Evolutionary conservation across 30 jellyfish, hydroid and myxozoan genomes (phyloP).

Genomic region (Phacellophora camtschatica): DNA sequence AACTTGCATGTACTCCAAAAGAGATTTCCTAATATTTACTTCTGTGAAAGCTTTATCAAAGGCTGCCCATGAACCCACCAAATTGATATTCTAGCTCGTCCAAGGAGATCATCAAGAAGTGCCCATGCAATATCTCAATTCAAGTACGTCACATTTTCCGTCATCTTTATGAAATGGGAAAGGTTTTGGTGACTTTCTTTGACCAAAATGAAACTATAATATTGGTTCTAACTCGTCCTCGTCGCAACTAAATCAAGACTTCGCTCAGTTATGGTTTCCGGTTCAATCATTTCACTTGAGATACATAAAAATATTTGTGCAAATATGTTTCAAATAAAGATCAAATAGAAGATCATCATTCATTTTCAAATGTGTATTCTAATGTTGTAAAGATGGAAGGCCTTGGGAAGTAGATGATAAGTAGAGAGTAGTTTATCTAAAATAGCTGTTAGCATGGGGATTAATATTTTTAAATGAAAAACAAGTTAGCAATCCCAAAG

Average conservation of each 20-base stretch:
- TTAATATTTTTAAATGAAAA: too few relatives aligned
- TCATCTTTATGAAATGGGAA: constrained; percentile 19
- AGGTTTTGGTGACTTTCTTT: constrained; percentile 10
- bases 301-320: neutral
- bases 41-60: constrained; percentile 24
- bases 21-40: neutral
- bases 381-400: too few relatives aligned
- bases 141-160: neutral
- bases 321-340: neutral
- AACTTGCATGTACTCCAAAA: constrained; percentile 46
- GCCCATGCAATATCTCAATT: constrained; percentile 41
- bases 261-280: neutral
- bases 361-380: too few relatives aligned
- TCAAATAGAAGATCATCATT: too few relatives aligned
- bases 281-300: neutral
- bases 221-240: constrained; percentile 13
- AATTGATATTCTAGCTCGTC: neutral
- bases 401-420: too few relatives aligned
- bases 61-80: constrained; percentile 36
- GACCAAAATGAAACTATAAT: constrained; percentile 12
- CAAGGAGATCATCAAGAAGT: constrained; percentile 18
- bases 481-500: too few relatives aligned
- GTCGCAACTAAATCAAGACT: neutral
- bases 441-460: too few relatives aligned
- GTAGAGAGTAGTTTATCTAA: too few relatives aligned